Conservation (phyloP, 2,113 vertebrate species). For the Genyomyrus donnyi region DNA sequence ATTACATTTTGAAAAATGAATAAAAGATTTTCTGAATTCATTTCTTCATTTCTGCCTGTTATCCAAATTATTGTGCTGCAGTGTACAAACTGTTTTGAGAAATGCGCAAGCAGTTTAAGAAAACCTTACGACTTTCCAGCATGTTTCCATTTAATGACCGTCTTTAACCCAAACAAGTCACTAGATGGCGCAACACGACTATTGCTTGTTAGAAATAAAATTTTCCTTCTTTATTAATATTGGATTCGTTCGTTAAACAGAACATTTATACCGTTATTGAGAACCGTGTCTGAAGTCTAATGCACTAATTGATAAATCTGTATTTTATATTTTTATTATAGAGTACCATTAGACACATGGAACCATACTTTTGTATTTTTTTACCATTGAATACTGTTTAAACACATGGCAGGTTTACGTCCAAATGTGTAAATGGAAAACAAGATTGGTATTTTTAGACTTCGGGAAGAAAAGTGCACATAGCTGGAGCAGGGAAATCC, state of each 20-base stretch:
- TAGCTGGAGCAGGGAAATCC: background rate
- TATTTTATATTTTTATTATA: background rate
- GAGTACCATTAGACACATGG: background rate
- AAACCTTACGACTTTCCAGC: background rate
- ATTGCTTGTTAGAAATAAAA: background rate
- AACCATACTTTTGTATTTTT: background rate
- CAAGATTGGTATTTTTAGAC: background rate
- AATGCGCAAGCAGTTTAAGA: background rate
- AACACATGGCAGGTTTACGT: background rate
- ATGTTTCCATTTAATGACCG: background rate
- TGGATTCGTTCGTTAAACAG: background rate
- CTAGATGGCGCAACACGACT: background rate
- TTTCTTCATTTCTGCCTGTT: background rate
- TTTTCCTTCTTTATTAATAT: background rate
- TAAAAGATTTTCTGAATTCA: background rate
- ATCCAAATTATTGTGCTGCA: background rate
- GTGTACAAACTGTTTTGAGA: background rate
- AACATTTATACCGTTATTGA: background rate
- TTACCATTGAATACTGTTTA: background rate
- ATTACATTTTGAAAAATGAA: too few species aligned
- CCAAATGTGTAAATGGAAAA: background rate
- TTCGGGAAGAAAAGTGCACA: background rate
- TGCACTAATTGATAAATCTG: background rate
- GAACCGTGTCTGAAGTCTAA: background rate
- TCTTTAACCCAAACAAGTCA: background rate